Evolutionary conservation across 2,797 vertebrate species (phyloP), one percentile per base, ranked within the genome.

Genomic region (Phataginus tetradactyla): DNA sequence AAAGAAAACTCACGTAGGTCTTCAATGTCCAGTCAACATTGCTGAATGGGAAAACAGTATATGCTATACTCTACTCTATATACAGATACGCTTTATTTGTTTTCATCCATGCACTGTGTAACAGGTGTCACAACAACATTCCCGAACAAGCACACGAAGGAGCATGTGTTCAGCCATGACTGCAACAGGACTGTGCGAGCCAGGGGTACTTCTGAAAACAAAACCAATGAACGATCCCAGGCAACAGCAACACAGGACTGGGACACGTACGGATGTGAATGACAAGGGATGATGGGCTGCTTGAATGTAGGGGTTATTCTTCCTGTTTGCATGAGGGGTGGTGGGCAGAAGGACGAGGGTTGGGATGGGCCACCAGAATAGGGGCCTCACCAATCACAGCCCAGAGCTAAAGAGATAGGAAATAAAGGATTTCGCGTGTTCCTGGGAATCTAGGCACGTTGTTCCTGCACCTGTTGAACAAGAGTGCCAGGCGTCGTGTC

Each of bases 81-180:
- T 99, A 99, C 99, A 99, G 98, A 98, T 98, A 99, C 98, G 98
- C 99, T 99, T 98, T 99, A 98, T 99, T 99, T 98, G 98, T 98
- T 99, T 99, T 99, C 99, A 98, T 99, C 99, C 99, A 99, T 99
- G 99, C 99, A 99, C 99, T 99, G 99, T 98, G 99, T 99, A 99
- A 99, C 99, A 99, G 99, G 99, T 99, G 99, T 99, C 99, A 99
- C 99, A 98, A 99, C 98, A 99, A 99, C 99, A 99, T 99, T 99
- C 99, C 99, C 97, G 97, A 99, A 99, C 98, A 99, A 99, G 98
- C 96, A 98, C 98, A 98, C 95, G 98, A 98, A 95, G 98, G 96
- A 98, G 97, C 96, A 96, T 83, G 79, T 96, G 97, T 96, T 45
- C 96, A 85, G 63, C 95, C 96, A 90, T 80, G 95, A 95, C 92